Evolutionary conservation across 2,797 vertebrate genomes (phyloP).

Genomic region (Crenuchus spilurus): DNA sequence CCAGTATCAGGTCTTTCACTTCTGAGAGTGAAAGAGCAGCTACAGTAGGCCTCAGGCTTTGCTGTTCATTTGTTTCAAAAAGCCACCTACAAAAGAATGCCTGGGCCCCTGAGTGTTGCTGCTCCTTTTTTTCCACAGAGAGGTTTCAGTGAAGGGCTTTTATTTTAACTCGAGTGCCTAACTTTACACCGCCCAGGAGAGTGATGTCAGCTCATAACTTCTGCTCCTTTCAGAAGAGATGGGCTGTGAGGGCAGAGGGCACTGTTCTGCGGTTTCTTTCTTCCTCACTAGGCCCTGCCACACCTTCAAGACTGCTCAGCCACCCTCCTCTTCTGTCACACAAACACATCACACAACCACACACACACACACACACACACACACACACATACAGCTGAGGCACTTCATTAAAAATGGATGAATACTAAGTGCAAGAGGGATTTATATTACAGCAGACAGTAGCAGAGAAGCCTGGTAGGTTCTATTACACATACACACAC

Average conservation of each 20-base stretch:
- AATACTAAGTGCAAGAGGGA: slow-evolving; percentile 82
- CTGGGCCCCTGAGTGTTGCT: slow-evolving; percentile 64
- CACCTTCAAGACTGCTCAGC: slow-evolving; percentile 10
- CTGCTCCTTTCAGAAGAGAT: slow-evolving; percentile 20
- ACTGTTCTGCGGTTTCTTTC: slow-evolving; percentile 19
- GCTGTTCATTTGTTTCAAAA: slow-evolving; percentile 62
- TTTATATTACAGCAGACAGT: slow-evolving; percentile 74
- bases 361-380: slow-evolving; percentile 31
- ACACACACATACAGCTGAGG: slow-evolving; percentile 71
- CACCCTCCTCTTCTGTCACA: neutral
- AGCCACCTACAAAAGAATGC: slow-evolving; percentile 74
- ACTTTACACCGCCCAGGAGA: slow-evolving; percentile 68
- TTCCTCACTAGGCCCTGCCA: neutral
- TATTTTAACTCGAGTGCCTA: slow-evolving; percentile 56
- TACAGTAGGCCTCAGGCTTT: slow-evolving; percentile 38
- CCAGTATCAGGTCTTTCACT: neutral
- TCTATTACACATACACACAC: slow-evolving; percentile 60
- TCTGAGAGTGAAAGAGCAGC: neutral
- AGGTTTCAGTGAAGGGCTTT: slow-evolving; percentile 60
- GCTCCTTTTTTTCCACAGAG: slow-evolving; percentile 65
- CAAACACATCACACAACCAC: slow-evolving; percentile 8
- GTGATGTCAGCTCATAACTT: slow-evolving; percentile 62
- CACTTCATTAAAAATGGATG: slow-evolving; percentile 82
- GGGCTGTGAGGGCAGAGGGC: slow-evolving; percentile 24
- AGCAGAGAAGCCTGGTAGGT: slow-evolving; percentile 68